phyloP scores from a whole-genome alignment of 1,140 invertebrate species.

The Heliconius hermathena region DNA sequence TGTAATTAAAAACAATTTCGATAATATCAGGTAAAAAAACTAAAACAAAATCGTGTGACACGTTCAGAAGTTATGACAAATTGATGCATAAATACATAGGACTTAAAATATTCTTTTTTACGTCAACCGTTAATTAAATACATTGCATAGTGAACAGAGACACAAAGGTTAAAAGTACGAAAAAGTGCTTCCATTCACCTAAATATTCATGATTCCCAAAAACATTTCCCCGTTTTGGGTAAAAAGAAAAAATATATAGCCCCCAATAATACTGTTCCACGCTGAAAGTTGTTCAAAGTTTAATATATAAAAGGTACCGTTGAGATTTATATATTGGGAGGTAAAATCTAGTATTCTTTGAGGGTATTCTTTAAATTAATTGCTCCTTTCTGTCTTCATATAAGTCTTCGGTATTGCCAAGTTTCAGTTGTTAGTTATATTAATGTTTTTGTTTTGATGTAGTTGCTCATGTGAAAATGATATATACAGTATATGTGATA shows the following conservation, averaged over 20 bases:
- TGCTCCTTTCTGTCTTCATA: conserved; percentile 17
- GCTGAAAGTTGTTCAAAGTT: conserved; percentile 12
- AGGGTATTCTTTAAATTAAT: conserved; percentile 17
- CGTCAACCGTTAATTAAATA: neutral
- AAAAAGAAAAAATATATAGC: neutral
- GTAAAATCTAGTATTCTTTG: conserved; percentile 11
- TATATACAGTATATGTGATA: neutral
- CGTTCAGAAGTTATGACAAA: neutral
- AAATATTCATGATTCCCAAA: conserved; percentile 3
- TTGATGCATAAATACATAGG: neutral
- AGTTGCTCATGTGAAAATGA: neutral
- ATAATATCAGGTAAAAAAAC: neutral
- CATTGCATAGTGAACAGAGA: neutral
- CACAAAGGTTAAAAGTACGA: neutral
- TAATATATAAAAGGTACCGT: conserved; percentile 16
- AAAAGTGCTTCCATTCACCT: neutral
- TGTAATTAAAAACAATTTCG: too few relatives aligned
- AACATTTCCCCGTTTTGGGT: neutral
- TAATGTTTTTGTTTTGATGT: conserved; percentile 13
- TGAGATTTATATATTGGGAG: conserved; percentile 16
- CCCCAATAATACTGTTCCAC: neutral
- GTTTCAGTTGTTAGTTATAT: conserved; percentile 1
- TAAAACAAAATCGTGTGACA: too few relatives aligned
- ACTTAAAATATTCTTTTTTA: neutral
- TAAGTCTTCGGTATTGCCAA: conserved; percentile 10